Evolutionary conservation across 1,140 invertebrate species (phyloP), one percentile per base, ranked within the genome.

Genomic region (Zaprionus capensis): DNA sequence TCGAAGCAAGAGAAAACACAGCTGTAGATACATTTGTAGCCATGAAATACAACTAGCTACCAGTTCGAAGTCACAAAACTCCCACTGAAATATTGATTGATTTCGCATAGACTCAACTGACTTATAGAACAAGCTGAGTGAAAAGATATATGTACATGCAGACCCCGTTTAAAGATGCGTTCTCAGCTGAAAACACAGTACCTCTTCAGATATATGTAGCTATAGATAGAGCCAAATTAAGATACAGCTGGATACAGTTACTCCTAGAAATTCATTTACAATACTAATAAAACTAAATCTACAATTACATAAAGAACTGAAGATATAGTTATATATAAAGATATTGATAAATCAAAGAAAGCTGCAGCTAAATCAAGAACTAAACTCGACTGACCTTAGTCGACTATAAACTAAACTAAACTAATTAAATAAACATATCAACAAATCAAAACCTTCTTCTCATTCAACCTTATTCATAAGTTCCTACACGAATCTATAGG

Each of bases 31-130:
- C 49, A 53, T 22, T 24, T 14, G 17, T 20, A 22, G 41, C n/a
- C 15, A 44, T 44, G 41, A 36, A 20, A 58, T 58, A 58, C 56
- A 14, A 11, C 20, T 17, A 55, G 26, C 28, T 49, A 63, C 26
- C 34, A 51, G 62, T 9, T n/a, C 6, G 2, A 9, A 17, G 41
- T 17, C 41, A 17, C n/a, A 46, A 46, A 46, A 46, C 41, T 17
- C n/a, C n/a, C 41, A 46, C n/a, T 46, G 6, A 17, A 46, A 7
- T n/a, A 44, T 44, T 44, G 41, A 44, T 44, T 44, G n/a, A 15
- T 9, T 44, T 44, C 5, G n/a, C 41, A 44, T 5, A 7, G 41
- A 3, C 41, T 3, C 2, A 44, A 17, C 5, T 44, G n/a, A 17
- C 41, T n/a, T 7, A n/a, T 1, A 9, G 5, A 7, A 44, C n/a